These are phyloP conservation scores for Carassius auratus DNA, from an alignment of 2,113 vertebrate genomes.

Conservation along the genomic window DNA sequence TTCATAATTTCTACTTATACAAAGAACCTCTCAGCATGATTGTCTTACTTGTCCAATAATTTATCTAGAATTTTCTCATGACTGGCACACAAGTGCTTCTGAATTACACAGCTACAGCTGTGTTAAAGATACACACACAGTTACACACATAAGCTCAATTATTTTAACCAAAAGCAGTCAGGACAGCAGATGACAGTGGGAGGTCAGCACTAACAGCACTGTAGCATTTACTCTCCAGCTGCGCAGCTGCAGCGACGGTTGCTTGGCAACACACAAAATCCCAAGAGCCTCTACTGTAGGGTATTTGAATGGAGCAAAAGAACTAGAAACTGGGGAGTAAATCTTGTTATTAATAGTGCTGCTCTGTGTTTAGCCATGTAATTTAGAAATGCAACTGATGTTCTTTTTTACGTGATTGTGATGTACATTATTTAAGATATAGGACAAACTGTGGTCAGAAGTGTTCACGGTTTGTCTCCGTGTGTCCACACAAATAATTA, in stretches of 20 bases:
- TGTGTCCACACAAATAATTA: no score
- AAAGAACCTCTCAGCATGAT: no score
- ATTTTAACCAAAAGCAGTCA: constrained; percentile 14
- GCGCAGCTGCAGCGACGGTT: constrained; percentile 27
- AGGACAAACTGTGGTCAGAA: no score
- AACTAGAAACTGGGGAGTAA: background rate
- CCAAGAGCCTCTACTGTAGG: constrained; percentile 26
- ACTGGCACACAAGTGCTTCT: background rate
- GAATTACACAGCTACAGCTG: background rate
- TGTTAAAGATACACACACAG: background rate
- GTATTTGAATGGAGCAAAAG: constrained; percentile 27
- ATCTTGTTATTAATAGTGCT: background rate
- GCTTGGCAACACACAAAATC: constrained; percentile 40
- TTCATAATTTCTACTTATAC: background rate
- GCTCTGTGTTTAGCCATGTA: background rate
- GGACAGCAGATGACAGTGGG: constrained; percentile 22
- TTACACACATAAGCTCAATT: constrained; percentile 6
- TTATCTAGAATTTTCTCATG: background rate
- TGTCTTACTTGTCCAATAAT: background rate
- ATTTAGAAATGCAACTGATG: background rate
- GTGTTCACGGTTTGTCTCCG: no score
- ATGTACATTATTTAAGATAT: background rate
- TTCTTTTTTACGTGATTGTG: background rate
- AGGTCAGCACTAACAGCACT: constrained; percentile 32
- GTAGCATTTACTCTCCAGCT: constrained; percentile 15